Evolutionary conservation across 2,113 vertebrate species (phyloP).

Genomic region (Numida meleagris): DNA sequence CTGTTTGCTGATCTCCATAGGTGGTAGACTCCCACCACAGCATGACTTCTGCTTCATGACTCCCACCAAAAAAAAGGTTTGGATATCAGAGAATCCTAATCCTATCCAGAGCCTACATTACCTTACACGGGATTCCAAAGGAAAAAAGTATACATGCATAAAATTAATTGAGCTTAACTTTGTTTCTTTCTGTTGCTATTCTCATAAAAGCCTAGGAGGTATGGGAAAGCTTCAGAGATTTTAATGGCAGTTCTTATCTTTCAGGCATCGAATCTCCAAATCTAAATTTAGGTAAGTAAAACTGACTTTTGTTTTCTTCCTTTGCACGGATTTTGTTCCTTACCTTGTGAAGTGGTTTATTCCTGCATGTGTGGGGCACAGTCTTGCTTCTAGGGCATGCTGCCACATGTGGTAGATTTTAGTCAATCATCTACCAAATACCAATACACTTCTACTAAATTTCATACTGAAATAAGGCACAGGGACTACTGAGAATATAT

Average conservation of each 20-base stretch:
- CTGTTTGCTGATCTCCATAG: not conserved
- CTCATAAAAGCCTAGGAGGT: not conserved
- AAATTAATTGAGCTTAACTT: not conserved
- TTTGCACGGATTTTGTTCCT: not conserved
- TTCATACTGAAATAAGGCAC: not conserved
- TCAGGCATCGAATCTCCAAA: conserved; percentile 99
- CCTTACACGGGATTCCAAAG: not conserved
- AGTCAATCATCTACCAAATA: not conserved
- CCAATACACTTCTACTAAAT: not conserved
- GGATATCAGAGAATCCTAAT: not conserved
- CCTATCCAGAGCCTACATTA: not conserved
- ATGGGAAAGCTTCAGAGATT: not conserved
- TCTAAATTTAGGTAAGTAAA: conserved; percentile 99
- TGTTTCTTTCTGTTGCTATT: not conserved
- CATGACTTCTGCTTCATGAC: not conserved
- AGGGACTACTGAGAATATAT: not conserved
- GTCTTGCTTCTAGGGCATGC: not conserved
- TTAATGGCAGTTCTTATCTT: conserved; percentile 85
- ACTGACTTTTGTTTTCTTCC: conserved; percentile 10
- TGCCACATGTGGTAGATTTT: not conserved
- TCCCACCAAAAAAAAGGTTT: not conserved
- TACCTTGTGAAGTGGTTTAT: not conserved
- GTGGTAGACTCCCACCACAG: not conserved
- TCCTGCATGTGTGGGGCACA: not conserved
- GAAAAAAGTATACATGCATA: not conserved